phyloP scores from a whole-genome alignment of 2,113 vertebrate species.

The Poecile atricapillus region DNA sequence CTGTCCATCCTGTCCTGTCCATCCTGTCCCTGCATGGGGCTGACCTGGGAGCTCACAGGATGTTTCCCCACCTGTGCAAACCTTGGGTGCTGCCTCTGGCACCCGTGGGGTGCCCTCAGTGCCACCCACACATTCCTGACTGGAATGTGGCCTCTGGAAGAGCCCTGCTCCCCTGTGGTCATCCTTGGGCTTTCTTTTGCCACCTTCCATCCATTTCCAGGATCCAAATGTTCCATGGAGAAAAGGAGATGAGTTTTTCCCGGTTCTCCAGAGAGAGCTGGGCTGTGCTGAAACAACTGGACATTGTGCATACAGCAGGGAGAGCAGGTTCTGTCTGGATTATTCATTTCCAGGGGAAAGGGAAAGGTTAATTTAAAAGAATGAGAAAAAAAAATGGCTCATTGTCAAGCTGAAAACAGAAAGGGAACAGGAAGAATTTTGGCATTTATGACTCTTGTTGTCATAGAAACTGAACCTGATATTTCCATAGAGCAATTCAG shows the following conservation, averaged over 20 bases:
- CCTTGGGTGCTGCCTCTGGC: neutral
- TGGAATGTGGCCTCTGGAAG: neutral
- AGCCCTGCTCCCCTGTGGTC: no score
- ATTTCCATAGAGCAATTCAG: constrained; percentile 28
- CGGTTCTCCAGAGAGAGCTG: neutral
- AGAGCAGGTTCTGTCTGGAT: neutral
- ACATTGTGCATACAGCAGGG: neutral
- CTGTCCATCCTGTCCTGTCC: neutral
- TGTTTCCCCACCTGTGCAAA: neutral
- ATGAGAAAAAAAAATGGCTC: neutral
- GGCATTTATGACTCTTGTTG: constrained; percentile 61
- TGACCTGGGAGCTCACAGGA: neutral
- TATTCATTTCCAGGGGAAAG: neutral
- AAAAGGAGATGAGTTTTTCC: neutral
- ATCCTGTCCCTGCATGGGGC: rapidly evolving
- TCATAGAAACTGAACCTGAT: constrained; percentile 65
- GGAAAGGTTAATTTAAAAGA: constrained; percentile 23
- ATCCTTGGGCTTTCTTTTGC: neutral
- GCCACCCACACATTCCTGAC: rapidly evolving
- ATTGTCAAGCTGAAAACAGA: constrained; percentile 27
- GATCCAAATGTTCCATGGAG: neutral
- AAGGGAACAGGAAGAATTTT: constrained; percentile 57
- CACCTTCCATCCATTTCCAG: neutral
- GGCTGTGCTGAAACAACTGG: neutral
- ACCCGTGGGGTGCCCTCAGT: rapidly evolving